Evolutionary conservation across 2,888 invertebrate genomes (phyloP), one percentile per base, ranked within the genome.

Genomic region (Altica lythri): DNA sequence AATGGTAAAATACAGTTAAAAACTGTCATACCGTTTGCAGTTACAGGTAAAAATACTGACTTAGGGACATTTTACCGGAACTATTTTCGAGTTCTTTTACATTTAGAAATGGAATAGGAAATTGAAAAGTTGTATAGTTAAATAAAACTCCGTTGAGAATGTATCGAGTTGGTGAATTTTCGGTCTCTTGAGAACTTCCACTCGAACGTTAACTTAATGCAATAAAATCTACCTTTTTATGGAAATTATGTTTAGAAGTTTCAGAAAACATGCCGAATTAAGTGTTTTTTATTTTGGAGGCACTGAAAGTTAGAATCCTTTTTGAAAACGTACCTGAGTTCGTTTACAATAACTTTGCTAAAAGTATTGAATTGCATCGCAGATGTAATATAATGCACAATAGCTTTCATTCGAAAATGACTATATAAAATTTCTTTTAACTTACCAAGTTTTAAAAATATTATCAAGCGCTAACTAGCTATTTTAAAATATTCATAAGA

Each of bases 91-190:
- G 12, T 30, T 18, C 40, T 17, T 22, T 42, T 66, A 67, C 52
- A 48, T 48, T 52, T 16, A 38, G 66, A 63, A 62, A 61, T 59
- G 62, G 63, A 60, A 64, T 68, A 68, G 70, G 69, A 73, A 73
- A 73, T 72, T 72, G 72, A 71, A 72, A 72, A 72, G 70, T 71
- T 72, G 72, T 71, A 71, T 68, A 68, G 68, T 72, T 72, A 71
- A 72, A 70, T 72, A 71, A 72, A 68, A 69, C 62, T 69, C 62
- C 66, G 27, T 49, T 29, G 44, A 35, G 43, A 44, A 44, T 45
- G 58, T 62, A 64, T 64, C 59, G 62, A 64, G 61, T 61, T 47
- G 53, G 59, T 59, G 62, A 63, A 65, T 66, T 65, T 63, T 60
- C 51, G 34, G 53, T 65, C 65, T 66, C 66, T 56, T 25, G 35